Evolutionary conservation across 2,888 invertebrate genomes (phyloP).

Genomic region (Tipula vernalis): DNA sequence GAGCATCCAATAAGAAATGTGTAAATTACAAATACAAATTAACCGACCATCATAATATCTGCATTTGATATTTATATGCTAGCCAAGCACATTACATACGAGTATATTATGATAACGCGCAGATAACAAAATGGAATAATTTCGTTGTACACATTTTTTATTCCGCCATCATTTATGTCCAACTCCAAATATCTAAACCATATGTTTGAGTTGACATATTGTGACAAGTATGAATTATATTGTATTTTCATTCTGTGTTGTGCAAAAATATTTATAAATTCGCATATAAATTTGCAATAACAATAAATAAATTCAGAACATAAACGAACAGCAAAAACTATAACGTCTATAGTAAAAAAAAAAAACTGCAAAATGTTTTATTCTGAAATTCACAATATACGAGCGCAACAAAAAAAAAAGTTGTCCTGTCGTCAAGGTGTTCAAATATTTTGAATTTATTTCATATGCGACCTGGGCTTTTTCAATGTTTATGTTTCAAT

Average conservation of each 20-base stretch:
- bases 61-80: neutral
- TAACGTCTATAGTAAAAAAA: neutral
- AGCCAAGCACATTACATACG: neutral
- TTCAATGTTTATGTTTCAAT: neutral
- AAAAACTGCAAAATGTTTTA: neutral
- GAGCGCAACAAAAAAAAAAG: neutral
- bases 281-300: neutral
- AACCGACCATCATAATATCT: neutral
- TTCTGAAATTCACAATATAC: neutral
- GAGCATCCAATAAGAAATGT: no score
- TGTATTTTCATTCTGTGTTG: neutral
- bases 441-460: neutral
- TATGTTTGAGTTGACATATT: neutral
- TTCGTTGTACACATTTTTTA: neutral
- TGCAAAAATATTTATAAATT: neutral
- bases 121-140: neutral
- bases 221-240: conserved; percentile 4
- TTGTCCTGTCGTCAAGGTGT: neutral
- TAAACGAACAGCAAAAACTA: neutral
- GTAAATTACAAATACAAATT: neutral
- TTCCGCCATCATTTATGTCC: neutral
- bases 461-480: neutral
- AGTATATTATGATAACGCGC: neutral
- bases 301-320: neutral
- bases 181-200: neutral